Evolutionary conservation across 2,888 invertebrate species (phyloP), one percentile per base, ranked within the genome.

Genomic region (Clusia tigrina): DNA sequence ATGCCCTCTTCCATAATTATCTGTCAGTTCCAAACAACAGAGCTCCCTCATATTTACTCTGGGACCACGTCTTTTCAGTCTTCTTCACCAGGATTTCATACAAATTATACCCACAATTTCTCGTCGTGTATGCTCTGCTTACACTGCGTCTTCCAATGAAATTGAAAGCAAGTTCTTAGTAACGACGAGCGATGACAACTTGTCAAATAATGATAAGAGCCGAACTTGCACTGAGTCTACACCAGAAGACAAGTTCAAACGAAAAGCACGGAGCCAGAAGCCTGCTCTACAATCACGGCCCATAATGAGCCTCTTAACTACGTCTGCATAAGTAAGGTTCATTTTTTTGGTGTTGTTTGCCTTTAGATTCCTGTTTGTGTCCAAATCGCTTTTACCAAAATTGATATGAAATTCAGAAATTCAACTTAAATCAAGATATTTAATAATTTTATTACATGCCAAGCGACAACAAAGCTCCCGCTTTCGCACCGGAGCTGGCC

Each of bases 371-470:
- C 32, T 9, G n/a, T n/a, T n/a, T n/a, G n/a, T 12, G 6, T 32
- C 32, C 5, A 32, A 32, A 32, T 32, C 12, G 12, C 5, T 42
- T n/a, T 42, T n/a, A 42, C 42, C n/a, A 17, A 6, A 42, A 42
- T 42, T 42, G 12, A 42, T 15, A 42, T 42, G 42, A 42, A 15
- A 15, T 42, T 3, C 18, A 48, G 20, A 20, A 20, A 20, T 6
- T 6, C 2, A 48, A 12, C 5, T 48, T 18, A 20, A 57, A 57
- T 57, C 25, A 57, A 57, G 57, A 46, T 48, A 46, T 46, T 57
- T 48, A 57, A 57, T 57, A 57, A 46, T 57, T 57, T 57, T 46
- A 46, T 57, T 46, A 26, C 48, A 46, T n/a, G 37, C 54, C 20
- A 2, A 25, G 25, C 15, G 25, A 54, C 17, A 26, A 25, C 48